Evolutionary conservation across 2,113 vertebrate genomes (phyloP), one percentile per base, ranked within the genome.

Genomic region (Xiphophorus maculatus): DNA sequence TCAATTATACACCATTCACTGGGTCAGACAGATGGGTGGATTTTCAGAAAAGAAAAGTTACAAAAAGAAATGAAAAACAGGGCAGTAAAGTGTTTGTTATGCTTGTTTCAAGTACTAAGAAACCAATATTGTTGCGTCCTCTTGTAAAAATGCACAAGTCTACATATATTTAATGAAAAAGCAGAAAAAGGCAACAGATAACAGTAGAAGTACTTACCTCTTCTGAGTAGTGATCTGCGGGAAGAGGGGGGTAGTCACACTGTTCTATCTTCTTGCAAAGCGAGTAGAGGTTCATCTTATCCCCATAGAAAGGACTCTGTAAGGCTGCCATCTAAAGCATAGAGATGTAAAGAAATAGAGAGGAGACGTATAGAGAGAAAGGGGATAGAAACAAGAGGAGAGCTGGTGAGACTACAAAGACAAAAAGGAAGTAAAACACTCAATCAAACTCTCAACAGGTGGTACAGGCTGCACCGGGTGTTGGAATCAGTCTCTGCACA

Each of bases 191-290:
- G 17, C 13, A 61, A 54, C 30, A 19, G 13, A 62, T 42, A 37
- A 30, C 58, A 69, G 17, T 51, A 40, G 1, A 8, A 61, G 70
- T 37, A 83, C 90, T 85, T 91, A 99, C 97, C 93, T 99, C 96
- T 89, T 97, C 96, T 63, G 98, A 99, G 87, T 99, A 99, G 95
- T 99, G 98, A 95, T 99, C 98, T 84, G 98, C 97, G n/a, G 98
- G 98, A 73, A 99, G 96, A 54, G 98, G 98, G 12, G 98, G 98
- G 89, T 99, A 99, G 95, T 99, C 97, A 54, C 98, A 99, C 90
- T 99, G 98, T 82, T 99, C 98, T 86, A 99, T 99, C 96, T 99
- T 99, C 96, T 99, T 99, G 93, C 98, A 99, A 84, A 99, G 95
- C 0, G 98, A 98, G 90, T 97, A 99, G 73, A 99, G 93, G 90